Evolutionary conservation across 1,140 invertebrate genomes (phyloP).

Genomic region (Zaprionus taronus): DNA sequence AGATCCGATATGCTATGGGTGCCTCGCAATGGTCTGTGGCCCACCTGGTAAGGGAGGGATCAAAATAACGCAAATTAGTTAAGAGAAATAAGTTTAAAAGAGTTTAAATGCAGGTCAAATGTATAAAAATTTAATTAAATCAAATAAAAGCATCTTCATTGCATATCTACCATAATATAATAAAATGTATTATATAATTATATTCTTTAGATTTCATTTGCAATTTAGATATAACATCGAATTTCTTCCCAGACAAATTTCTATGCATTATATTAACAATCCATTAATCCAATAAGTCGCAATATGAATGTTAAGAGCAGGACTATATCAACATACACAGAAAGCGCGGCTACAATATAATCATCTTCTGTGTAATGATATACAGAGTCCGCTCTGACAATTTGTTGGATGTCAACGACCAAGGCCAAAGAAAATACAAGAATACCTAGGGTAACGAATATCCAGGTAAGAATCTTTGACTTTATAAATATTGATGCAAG

Average conservation of each 20-base stretch:
- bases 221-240: no score
- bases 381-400: constrained; percentile 26
- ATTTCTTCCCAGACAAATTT: no score
- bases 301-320: constrained; percentile 14
- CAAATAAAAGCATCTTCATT: neutral
- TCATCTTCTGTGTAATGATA: constrained; percentile 30
- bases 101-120: neutral
- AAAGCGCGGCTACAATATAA: constrained; percentile 45
- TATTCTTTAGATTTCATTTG: no score
- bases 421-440: constrained; percentile 9
- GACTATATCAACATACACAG: constrained; percentile 43
- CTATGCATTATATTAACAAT: neutral
- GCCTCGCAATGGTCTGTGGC: constrained; percentile 90
- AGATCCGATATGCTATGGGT: constrained; percentile 93
- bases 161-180: no score
- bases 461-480: fast-evolving
- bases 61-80: neutral
- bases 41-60: constrained; percentile 86
- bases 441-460: neutral
- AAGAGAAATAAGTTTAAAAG: neutral
- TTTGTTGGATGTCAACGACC: constrained; percentile 39
- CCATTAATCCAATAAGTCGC: neutral
- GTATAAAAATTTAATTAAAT: neutral
- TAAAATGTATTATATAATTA: no score
- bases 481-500: neutral